These are phyloP conservation scores for Tyrophagus putrescentiae DNA, from an alignment of 1,140 invertebrate genomes.

Conservation along the genomic window DNA sequence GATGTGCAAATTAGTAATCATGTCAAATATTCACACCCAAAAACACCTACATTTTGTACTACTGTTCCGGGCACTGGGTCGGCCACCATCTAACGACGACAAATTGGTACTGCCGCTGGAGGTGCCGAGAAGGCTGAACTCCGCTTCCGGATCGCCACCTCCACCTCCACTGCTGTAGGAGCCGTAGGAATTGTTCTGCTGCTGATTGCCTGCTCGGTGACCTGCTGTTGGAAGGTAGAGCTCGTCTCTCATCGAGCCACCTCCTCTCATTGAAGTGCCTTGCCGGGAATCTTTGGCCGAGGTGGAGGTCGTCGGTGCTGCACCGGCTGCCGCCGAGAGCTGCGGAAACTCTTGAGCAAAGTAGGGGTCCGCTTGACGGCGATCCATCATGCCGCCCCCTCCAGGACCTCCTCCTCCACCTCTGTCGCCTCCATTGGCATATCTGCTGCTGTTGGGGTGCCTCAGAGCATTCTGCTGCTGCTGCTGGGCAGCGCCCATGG, in stretches of 20 bases:
- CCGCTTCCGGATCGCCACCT: background rate
- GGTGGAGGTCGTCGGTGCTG: background rate
- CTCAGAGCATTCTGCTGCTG: no score
- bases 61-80: background rate
- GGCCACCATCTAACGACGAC: constrained; percentile 3
- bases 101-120: no score
- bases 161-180: background rate
- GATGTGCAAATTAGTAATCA: background rate
- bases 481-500: background rate
- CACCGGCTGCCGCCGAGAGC: background rate
- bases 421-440: no score
- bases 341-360: constrained; percentile 12
- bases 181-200: background rate
- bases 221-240: no score
- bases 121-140: background rate
- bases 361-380: constrained; percentile 2
- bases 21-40: background rate
- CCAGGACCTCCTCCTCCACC: no score
- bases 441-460: no score
- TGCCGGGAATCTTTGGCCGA: constrained; percentile 1
- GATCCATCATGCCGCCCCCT: no score
- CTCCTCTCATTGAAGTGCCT: no score
- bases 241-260: no score
- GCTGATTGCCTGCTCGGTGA: no score
- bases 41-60: no score